Conservation (phyloP, 2,888 invertebrate species). For the Latrodectus elegans region DNA sequence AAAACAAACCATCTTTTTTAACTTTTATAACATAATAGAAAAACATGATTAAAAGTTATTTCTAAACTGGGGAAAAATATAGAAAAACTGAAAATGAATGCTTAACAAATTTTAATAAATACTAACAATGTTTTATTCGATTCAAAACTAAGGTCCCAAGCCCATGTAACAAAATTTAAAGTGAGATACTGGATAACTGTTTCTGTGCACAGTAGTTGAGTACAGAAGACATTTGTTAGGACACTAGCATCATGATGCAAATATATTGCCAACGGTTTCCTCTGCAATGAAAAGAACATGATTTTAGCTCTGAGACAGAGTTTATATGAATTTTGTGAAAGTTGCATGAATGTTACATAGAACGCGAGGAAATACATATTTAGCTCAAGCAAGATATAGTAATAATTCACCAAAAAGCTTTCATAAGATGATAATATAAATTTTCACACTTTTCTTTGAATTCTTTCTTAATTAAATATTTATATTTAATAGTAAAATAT, state of each 20-base stretch:
- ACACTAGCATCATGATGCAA: conserved; percentile 97
- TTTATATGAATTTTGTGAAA: not conserved
- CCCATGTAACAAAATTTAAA: conserved; percentile 93
- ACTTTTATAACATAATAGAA: too few relatives aligned
- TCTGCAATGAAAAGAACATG: conserved; percentile 78
- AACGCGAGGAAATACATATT: too few relatives aligned
- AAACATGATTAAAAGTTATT: too few relatives aligned
- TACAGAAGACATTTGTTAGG: conserved; percentile 96
- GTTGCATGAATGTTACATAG: not conserved
- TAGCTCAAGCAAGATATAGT: too few relatives aligned
- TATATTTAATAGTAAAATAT: too few relatives aligned
- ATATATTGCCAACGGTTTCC: conserved; percentile 94
- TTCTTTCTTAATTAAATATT: too few relatives aligned
- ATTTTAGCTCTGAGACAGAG: not conserved
- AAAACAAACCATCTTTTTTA: too few relatives aligned
- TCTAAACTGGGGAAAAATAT: too few relatives aligned
- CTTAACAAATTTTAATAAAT: not conserved
- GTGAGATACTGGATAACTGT: conserved; percentile 91
- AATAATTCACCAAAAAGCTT: too few relatives aligned
- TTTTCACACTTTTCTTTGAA: too few relatives aligned
- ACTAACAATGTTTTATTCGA: conserved; percentile 80
- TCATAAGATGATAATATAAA: too few relatives aligned
- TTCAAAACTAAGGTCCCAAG: conserved; percentile 96
- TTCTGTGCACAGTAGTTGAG: conserved; percentile 92
- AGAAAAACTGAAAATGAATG: too few relatives aligned